These are phyloP conservation scores for Sebastes schlegelii DNA, from an alignment of 2,113 vertebrate genomes.

Conservation along the genomic window DNA sequence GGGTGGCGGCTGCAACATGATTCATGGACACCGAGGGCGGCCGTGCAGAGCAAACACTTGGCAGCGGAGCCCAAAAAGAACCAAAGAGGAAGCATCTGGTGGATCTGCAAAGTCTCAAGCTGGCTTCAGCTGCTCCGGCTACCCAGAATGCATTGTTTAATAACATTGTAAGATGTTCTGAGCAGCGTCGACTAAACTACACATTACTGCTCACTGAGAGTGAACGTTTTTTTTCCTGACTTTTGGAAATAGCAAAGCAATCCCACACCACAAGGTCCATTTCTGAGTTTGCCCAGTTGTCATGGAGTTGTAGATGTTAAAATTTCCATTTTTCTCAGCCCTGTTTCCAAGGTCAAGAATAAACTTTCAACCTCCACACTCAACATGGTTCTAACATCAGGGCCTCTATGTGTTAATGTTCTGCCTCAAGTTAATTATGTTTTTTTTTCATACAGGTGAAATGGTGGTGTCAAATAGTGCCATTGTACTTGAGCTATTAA, in stretches of 20 bases:
- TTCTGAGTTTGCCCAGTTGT: not conserved
- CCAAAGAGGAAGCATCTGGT: conserved; percentile 49
- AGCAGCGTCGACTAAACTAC: not conserved
- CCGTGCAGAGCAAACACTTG: not conserved
- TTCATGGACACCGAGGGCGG: conserved; percentile 4
- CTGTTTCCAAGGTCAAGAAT: not conserved
- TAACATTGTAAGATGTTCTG: not conserved
- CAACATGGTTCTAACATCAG: not conserved
- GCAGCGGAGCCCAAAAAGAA: conserved; percentile 1
- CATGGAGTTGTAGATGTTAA: too few relatives aligned
- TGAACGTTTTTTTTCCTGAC: not conserved
- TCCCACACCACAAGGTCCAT: not conserved
- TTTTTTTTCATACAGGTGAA: not conserved
- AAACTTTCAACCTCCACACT: not conserved
- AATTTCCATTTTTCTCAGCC: not conserved
- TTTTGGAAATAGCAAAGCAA: not conserved
- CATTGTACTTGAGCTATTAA: not conserved
- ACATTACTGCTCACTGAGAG: not conserved
- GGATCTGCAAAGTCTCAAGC: conserved; percentile 39
- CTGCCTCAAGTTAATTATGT: too few relatives aligned
- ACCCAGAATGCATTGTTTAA: conserved; percentile 7
- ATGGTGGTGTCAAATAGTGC: not conserved
- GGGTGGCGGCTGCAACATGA: conserved; percentile 38
- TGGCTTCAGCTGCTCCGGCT: conserved; percentile 15
- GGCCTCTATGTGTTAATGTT: not conserved